Conservation (phyloP, 2,888 invertebrate species). For the Branchellion lobata region DNA sequence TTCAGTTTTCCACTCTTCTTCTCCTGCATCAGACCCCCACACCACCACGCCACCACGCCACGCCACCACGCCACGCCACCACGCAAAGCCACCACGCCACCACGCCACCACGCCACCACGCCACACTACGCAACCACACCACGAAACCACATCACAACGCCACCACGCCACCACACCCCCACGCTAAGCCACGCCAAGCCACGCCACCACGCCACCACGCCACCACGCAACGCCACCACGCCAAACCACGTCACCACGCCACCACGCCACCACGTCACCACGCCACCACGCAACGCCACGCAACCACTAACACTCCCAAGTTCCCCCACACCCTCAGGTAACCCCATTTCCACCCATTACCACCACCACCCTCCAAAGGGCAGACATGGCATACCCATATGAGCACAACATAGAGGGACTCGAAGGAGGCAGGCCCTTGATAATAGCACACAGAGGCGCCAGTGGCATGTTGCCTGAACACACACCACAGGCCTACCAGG, state of each 20-base stretch:
- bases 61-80: no score
- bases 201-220: no score
- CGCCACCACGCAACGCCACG: not conserved
- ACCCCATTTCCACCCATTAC: not conserved
- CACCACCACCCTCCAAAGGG: not conserved
- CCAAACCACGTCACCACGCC: no score
- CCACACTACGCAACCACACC: no score
- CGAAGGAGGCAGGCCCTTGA: conserved; percentile 49
- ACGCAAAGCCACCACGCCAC: no score
- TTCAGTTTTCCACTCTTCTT: no score
- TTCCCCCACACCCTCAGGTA: not conserved
- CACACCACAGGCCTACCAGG: conserved; percentile 47
- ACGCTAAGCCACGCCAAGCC: no score
- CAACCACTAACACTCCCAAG: not conserved
- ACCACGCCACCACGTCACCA: not conserved
- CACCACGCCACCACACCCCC: no score
- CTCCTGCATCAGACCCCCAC: no score
- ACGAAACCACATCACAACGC: no score
- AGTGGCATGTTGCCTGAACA: conserved; percentile 52
- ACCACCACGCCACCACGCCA: no score
- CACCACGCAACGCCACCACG: not conserved
- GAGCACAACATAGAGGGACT: conserved; percentile 46
- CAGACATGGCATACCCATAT: conserved; percentile 21
- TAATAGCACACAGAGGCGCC: conserved; percentile 53
- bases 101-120: no score